Conservation (phyloP, 2,113 vertebrate species). For the Tympanuchus pallidicinctus region DNA sequence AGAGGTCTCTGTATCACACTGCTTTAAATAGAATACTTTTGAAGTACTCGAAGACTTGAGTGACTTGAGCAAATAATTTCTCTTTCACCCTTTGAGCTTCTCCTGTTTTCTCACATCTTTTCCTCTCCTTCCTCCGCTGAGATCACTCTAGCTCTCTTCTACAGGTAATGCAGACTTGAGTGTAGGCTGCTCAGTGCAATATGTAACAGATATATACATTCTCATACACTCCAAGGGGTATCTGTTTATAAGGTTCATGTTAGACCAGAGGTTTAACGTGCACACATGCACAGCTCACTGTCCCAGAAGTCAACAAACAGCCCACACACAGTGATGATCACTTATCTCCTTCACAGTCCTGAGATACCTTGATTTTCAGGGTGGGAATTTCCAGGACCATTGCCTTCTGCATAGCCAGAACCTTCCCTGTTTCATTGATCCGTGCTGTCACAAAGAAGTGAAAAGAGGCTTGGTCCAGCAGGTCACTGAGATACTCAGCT, state of each 20-base stretch:
- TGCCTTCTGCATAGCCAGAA: constrained; percentile 86
- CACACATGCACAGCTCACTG: no score
- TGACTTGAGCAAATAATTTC: background rate
- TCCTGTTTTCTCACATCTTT: background rate
- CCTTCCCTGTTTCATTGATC: constrained; percentile 84
- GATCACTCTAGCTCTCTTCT: background rate
- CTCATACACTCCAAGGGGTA: background rate
- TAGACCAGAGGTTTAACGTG: background rate
- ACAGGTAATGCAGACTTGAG: background rate
- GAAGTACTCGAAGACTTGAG: background rate
- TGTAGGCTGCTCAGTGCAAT: background rate
- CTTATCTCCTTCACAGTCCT: background rate
- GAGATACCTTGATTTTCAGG: constrained; percentile 85
- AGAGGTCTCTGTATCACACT: background rate
- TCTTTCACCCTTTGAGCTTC: background rate
- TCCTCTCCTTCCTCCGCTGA: background rate
- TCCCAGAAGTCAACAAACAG: background rate
- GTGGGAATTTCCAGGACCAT: constrained; percentile 81
- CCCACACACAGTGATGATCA: fast-evolving
- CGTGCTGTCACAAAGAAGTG: constrained; percentile 91
- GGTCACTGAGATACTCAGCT: constrained; percentile 82
- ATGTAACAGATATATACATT: no score
- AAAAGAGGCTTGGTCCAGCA: constrained; percentile 92
- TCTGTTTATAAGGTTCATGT: background rate
- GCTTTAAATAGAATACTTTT: background rate